Conservation (phyloP, 2,888 invertebrate species). For the Saturnia japonica region DNA sequence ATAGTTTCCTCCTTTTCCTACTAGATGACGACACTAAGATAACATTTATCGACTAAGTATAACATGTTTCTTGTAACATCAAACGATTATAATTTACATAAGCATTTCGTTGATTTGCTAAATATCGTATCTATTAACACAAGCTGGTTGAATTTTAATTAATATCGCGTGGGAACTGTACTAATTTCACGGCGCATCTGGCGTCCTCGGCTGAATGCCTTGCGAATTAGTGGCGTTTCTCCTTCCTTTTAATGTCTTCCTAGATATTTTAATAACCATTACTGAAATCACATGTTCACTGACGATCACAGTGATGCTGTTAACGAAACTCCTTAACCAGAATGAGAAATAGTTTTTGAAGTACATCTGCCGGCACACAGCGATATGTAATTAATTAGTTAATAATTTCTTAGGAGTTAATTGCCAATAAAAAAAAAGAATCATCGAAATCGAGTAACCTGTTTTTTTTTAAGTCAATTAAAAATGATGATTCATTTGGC, state of each 20-base stretch:
- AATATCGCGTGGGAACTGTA: slow-evolving; percentile 23
- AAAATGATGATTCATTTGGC: too few species aligned
- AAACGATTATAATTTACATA: slow-evolving; percentile 15
- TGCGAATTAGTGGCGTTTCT: slow-evolving; percentile 22
- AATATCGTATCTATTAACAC: slow-evolving; percentile 19
- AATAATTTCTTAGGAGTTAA: too few species aligned
- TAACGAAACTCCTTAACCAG: too few species aligned
- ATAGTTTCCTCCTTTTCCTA: neutral
- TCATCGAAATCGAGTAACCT: too few species aligned
- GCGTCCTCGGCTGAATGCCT: slow-evolving; percentile 25
- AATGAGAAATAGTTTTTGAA: too few species aligned
- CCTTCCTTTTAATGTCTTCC: neutral
- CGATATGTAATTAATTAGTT: too few species aligned
- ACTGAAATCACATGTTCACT: neutral
- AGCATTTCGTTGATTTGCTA: slow-evolving; percentile 12
- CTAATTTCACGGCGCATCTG: slow-evolving; percentile 31
- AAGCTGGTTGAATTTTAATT: slow-evolving; percentile 23
- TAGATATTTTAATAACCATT: neutral
- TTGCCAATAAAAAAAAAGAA: too few species aligned
- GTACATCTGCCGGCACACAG: too few species aligned
- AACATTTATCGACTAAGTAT: neutral
- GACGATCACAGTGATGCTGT: too few species aligned
- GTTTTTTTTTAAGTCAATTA: too few species aligned
- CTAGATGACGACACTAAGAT: neutral
- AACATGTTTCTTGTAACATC: neutral